Conservation (phyloP, 2,888 invertebrate genomes). For the Siphlonurus alternatus region DNA sequence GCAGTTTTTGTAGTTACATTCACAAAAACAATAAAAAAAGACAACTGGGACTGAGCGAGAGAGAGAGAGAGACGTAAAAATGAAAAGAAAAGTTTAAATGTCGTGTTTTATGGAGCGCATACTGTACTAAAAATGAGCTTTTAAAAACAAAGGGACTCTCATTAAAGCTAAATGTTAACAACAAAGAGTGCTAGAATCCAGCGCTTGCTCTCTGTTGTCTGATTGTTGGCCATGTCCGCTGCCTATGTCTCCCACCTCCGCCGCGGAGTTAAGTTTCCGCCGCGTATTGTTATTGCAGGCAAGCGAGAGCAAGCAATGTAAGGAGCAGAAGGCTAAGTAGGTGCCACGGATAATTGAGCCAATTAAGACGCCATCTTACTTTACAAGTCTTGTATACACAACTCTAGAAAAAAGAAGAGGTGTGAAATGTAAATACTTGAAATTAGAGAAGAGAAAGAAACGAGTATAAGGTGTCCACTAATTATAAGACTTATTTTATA, state of each 20-base stretch:
- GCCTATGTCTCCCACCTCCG: background rate
- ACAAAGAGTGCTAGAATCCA: background rate
- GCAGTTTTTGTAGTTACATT: no score
- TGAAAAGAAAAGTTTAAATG: background rate
- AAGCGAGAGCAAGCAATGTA: background rate
- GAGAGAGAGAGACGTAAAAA: background rate
- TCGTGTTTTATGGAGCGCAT: background rate
- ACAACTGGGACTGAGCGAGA: no score
- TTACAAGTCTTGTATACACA: background rate
- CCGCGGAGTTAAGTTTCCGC: no score
- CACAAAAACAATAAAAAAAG: no score
- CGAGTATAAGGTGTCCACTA: no score
- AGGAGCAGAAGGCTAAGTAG: background rate
- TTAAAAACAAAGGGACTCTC: constrained; percentile 2
- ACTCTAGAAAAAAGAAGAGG: background rate
- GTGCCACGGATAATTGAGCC: background rate
- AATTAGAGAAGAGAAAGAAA: background rate
- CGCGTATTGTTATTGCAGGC: no score
- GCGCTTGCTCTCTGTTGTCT: background rate
- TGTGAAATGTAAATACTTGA: background rate
- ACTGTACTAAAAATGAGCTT: background rate
- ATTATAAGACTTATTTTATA: no score
- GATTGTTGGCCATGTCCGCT: background rate
- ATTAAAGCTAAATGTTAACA: constrained; percentile 1
- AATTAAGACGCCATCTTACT: background rate